These are phyloP conservation scores for Micropterix aruncella DNA, from an alignment of 2,888 invertebrate species.

Conservation along the genomic window DNA sequence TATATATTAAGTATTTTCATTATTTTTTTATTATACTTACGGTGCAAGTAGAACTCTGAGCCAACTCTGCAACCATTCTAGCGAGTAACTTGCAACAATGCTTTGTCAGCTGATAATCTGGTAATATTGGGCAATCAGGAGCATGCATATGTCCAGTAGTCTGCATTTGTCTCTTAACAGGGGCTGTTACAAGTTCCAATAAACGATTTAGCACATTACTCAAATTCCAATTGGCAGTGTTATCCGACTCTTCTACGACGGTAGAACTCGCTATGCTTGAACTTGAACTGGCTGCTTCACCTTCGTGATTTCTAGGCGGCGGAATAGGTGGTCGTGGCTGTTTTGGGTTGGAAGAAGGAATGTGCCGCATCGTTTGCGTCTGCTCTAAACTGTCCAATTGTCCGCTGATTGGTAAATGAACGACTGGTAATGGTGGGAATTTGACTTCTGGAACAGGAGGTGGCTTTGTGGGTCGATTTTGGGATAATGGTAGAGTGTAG, in stretches of 20 bases:
- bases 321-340: not conserved
- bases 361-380: not conserved
- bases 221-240: conserved; percentile 44
- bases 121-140: conserved; percentile 9
- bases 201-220: conserved; percentile 73
- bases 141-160: conserved; percentile 23
- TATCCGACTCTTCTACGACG: too few species aligned
- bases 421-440: not conserved
- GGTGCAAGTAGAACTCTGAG: conserved; percentile 20
- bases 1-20: too few species aligned
- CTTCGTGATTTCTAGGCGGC: not conserved
- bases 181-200: conserved; percentile 67
- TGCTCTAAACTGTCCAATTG: not conserved
- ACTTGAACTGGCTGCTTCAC: not conserved
- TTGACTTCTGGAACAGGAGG: not conserved
- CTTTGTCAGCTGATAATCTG: conserved; percentile 39
- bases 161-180: conserved; percentile 45
- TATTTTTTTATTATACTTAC: too few species aligned
- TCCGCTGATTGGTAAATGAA: not conserved
- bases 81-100: conserved; percentile 67
- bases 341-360: not conserved
- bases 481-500: conserved; percentile 28
- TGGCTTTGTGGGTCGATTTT: conserved; percentile 15
- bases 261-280: too few species aligned
- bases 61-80: conserved; percentile 77